Base-by-base conservation (phyloP, 64 coral and sea anemone species). In the Actinia equina region DNA sequence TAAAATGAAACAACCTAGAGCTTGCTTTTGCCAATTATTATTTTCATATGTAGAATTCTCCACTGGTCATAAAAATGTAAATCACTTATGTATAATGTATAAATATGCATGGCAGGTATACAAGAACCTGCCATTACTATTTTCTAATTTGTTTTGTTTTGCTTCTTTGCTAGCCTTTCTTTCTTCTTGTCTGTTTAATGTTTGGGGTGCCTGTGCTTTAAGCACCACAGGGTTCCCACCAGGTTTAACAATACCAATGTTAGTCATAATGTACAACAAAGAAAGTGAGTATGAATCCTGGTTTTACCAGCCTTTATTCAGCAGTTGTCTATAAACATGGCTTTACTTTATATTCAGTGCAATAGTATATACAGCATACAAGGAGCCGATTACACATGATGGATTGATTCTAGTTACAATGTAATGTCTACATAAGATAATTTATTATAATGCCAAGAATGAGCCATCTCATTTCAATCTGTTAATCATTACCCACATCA, bases 291-390 rank as follows among this genome's bases (percentile, higher is more conserved):
- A 74, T 30, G 14, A 14, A 41, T 30, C 25, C 69, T 74, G 69
- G 69, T 74, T 74, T 74, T 14, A 74, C 69, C 69, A 74, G 69
- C 42, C 25, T 74, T 74, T 74, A 74, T 74, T 74, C 26, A 41
- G 69, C n/a, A 74, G 69, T 74, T 74, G 69, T 42, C 69, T 74
- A 74, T 74, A 74, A 74, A 41, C 69, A 74, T 74, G 13, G 69
- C 69, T 74, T 74, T 74, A 74, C 69, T 74, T 74, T 74, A 74
- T 41, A 74, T 74, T 74, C 69, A 74, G 69, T 74, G 69, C 69
- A 74, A 74, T 41, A 12, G 11, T 74, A 74, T 74, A 74, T 74
- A 74, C 69, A 74, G 26, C 69, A 74, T 74, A 74, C 69, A 74
- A 42, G 69, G 7, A 74, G 25, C 7, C 25, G 27, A 74, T 74